A percentile compares a stretch with the other conserved stretches of the same genome.
Conservation (phyloP, 2,113 vertebrate genomes). For the Heterochromis multidens region DNA sequence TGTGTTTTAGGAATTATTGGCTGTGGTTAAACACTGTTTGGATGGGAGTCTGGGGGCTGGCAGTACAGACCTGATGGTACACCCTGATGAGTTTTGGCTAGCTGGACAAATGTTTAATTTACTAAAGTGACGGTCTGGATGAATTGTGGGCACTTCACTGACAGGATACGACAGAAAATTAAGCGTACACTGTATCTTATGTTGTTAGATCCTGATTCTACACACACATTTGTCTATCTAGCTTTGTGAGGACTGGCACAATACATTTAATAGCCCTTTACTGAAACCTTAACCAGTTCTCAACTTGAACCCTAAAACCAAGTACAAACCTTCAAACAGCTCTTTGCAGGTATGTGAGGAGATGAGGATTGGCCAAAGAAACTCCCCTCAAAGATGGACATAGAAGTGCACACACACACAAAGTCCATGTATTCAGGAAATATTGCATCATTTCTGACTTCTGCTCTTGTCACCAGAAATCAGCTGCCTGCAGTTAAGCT, state of each 20-base stretch:
- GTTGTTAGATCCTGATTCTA: neutral
- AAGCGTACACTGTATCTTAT: neutral
- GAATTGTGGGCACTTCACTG: slow-evolving; percentile 4
- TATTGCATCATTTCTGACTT: slow-evolving; percentile 7
- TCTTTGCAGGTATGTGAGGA: neutral
- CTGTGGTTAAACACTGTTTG: slow-evolving; percentile 10
- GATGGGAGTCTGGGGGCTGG: neutral
- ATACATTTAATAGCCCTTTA: accelerated
- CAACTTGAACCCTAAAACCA: neutral
- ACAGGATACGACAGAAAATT: neutral
- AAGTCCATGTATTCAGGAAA: neutral
- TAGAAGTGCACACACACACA: neutral
- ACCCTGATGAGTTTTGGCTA: neutral
- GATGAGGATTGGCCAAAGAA: neutral
- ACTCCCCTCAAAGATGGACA: neutral
- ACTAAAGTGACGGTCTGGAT: slow-evolving; percentile 36
- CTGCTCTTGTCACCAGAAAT: neutral
- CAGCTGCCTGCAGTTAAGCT: neutral
- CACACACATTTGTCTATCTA: neutral
- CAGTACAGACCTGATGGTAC: neutral
- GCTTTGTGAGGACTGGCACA: neutral
- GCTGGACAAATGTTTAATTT: slow-evolving; percentile 46
- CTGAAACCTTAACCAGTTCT: neutral
- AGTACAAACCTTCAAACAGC: neutral
- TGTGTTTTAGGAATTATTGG: slow-evolving; percentile 13